These are phyloP conservation scores for Palythoa grandis DNA, from an alignment of 92 coral and sea anemone genomes.

Conservation along the genomic window DNA sequence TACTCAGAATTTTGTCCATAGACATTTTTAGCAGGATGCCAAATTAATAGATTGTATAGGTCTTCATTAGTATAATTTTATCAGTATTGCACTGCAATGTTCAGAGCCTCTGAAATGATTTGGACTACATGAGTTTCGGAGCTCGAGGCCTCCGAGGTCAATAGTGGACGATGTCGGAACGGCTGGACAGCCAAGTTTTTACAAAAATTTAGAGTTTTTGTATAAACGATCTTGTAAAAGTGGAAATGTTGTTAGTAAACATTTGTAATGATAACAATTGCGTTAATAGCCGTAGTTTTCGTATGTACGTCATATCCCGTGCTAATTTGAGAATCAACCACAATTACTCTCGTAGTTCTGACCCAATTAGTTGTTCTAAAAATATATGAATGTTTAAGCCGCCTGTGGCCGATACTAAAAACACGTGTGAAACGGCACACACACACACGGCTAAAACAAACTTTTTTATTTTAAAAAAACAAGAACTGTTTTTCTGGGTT, in stretches of 20 bases:
- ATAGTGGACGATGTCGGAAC: not conserved
- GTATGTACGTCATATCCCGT: not conserved
- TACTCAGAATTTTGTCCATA: not conserved
- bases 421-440: not conserved
- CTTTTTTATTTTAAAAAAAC: not conserved
- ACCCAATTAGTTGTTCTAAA: not conserved
- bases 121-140: not conserved
- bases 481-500: not conserved
- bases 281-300: not conserved
- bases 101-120: not conserved
- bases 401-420: not conserved
- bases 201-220: not conserved
- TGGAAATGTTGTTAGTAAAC: not conserved
- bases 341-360: not conserved
- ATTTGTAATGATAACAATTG: not conserved
- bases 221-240: not conserved
- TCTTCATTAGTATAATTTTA: not conserved
- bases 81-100: not conserved
- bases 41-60: not conserved
- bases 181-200: not conserved
- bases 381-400: not conserved
- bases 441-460: not conserved
- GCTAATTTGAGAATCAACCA: not conserved
- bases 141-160: not conserved
- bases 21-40: not conserved